phyloP scores from a whole-genome alignment of 1,140 invertebrate species.

The Diabrotica virgifera region DNA sequence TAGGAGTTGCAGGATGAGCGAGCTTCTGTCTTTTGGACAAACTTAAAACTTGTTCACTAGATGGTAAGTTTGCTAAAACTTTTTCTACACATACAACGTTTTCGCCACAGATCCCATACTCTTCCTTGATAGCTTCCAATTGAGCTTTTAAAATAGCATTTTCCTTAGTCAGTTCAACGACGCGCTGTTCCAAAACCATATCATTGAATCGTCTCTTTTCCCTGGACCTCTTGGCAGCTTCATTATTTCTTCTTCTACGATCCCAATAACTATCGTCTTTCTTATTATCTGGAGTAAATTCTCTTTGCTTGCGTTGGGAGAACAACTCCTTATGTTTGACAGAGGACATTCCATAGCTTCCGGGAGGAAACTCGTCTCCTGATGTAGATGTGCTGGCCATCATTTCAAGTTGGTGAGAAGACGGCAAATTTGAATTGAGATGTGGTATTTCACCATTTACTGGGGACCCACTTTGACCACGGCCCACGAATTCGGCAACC shows the following conservation, averaged over 20 bases:
- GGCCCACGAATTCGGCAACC: slow-evolving; percentile 79
- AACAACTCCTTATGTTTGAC: slow-evolving; percentile 74
- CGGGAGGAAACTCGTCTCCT: slow-evolving; percentile 38
- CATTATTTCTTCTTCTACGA: slow-evolving; percentile 89
- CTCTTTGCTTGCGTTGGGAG: slow-evolving; percentile 86
- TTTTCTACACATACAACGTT: slow-evolving; percentile 82
- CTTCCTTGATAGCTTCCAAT: slow-evolving; percentile 87
- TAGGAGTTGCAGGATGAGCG: slow-evolving; percentile 43
- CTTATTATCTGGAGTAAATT: slow-evolving; percentile 95
- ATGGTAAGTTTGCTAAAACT: slow-evolving; percentile 77
- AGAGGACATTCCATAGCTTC: slow-evolving; percentile 46
- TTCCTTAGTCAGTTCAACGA: slow-evolving; percentile 91
- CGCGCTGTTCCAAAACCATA: slow-evolving; percentile 91
- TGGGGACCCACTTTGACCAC: slow-evolving; percentile 66
- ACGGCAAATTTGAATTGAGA: slow-evolving; percentile 57
- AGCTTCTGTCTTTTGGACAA: slow-evolving; percentile 78
- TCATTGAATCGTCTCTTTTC: slow-evolving; percentile 96
- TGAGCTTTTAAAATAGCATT: slow-evolving; percentile 92
- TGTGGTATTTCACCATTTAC: slow-evolving; percentile 64
- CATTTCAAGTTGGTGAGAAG: slow-evolving; percentile 49
- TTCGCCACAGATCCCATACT: slow-evolving; percentile 87
- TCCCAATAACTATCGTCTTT: slow-evolving; percentile 99
- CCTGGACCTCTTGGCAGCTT: slow-evolving; percentile 90
- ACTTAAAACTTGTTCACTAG: slow-evolving; percentile 77
- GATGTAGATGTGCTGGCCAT: slow-evolving; percentile 42